phyloP scores from a whole-genome alignment of 2,888 invertebrate species.

The Steinernema scapterisci region DNA sequence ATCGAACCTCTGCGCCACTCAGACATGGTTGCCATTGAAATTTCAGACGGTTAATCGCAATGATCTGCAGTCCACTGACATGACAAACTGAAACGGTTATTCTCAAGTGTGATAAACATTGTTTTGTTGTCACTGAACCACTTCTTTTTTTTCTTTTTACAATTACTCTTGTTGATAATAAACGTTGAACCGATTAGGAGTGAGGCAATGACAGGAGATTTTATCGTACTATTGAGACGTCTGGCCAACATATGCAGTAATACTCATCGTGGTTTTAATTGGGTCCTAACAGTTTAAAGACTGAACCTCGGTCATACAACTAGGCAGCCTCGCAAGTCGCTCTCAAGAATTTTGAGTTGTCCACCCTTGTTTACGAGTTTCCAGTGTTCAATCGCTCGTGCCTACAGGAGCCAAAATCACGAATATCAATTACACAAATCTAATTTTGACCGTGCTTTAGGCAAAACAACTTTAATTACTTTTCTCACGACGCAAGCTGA shows the following conservation, averaged over 20 bases:
- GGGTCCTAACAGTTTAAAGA: too few species aligned
- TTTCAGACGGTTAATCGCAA: background rate
- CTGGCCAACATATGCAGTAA: too few species aligned
- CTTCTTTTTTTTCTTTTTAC: background rate
- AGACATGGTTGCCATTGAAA: slow-evolving; percentile 50
- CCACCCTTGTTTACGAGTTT: background rate
- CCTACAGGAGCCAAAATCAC: too few species aligned
- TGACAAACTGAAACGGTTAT: slow-evolving; percentile 13
- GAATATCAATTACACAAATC: background rate
- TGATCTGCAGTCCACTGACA: background rate
- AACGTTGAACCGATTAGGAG: background rate
- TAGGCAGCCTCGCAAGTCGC: too few species aligned
- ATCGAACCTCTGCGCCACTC: slow-evolving; percentile 53
- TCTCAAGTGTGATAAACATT: slow-evolving; percentile 24
- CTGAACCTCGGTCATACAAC: too few species aligned
- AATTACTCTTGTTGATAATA: slow-evolving; percentile 9
- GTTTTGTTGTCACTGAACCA: slow-evolving; percentile 28
- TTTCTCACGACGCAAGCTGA: too few species aligned
- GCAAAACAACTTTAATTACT: too few species aligned
- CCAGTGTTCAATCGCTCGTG: too few species aligned
- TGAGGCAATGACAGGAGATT: too few species aligned
- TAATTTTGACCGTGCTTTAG: background rate
- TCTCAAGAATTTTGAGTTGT: too few species aligned
- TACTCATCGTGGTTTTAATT: too few species aligned
- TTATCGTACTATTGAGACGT: too few species aligned